phyloP scores from a whole-genome alignment of 1,140 invertebrate species.

The Archivesica marissinica region DNA sequence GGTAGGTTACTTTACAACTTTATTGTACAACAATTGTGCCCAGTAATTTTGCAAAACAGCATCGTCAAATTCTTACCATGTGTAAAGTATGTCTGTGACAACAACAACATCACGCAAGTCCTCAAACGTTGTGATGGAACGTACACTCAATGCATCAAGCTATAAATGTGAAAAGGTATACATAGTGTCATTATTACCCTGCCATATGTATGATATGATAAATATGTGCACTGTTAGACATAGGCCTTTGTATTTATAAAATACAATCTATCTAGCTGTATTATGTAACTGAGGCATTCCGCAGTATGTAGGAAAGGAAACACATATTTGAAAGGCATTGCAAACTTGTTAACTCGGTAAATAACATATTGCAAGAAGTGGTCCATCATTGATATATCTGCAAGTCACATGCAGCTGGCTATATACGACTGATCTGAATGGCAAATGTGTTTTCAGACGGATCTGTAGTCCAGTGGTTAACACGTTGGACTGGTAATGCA shows the following conservation, averaged over 20 bases:
- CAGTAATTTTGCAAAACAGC: background rate
- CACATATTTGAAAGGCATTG: too few species aligned
- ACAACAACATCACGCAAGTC: constrained; percentile 13
- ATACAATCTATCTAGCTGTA: background rate
- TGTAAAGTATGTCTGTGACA: constrained; percentile 4
- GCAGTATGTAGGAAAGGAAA: background rate
- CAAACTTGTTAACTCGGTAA: too few species aligned
- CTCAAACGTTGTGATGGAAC: background rate
- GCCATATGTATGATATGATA: background rate
- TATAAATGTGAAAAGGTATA: background rate
- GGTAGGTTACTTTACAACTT: background rate
- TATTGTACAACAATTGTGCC: background rate
- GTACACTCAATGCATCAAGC: constrained; percentile 34
- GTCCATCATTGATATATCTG: too few species aligned
- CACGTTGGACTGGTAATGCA: too few species aligned
- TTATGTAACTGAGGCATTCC: background rate
- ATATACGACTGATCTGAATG: too few species aligned
- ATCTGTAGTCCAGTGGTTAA: too few species aligned
- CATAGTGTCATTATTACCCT: background rate
- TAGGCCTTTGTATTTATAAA: background rate
- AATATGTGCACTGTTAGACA: background rate
- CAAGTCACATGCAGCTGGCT: too few species aligned
- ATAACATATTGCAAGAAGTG: too few species aligned
- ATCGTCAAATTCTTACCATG: constrained; percentile 13
- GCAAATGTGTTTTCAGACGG: too few species aligned